Evolutionary conservation across 1,140 invertebrate genomes (phyloP).

Genomic region (Drosophila bifasciata): DNA sequence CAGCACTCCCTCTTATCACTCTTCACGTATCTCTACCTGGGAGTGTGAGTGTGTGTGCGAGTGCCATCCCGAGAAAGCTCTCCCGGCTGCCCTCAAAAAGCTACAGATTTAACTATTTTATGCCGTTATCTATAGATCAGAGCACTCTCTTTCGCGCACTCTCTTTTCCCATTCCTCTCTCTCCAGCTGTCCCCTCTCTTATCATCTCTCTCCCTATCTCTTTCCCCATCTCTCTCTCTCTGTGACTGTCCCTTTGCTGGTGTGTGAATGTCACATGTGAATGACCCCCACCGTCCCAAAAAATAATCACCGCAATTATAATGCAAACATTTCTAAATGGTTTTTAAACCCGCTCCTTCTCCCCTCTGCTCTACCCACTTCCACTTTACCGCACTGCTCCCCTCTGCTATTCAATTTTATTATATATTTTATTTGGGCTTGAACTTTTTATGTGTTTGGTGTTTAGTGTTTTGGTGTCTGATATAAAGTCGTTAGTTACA

Average conservation of each 20-base stretch:
- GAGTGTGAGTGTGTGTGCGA: not conserved
- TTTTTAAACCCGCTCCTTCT: constrained; percentile 35
- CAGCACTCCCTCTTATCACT: constrained; percentile 64
- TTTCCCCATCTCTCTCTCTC: constrained; percentile 22
- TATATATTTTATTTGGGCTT: too few relatives aligned
- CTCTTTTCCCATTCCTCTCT: constrained; percentile 25
- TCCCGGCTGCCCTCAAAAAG: constrained; percentile 9
- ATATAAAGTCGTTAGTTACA: too few relatives aligned
- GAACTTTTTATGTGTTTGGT: too few relatives aligned
- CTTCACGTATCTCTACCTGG: constrained; percentile 30
- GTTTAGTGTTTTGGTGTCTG: too few relatives aligned
- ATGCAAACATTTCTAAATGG: constrained; percentile 71
- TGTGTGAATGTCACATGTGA: constrained; percentile 70
- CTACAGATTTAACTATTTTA: constrained; percentile 70
- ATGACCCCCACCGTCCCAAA: constrained; percentile 63
- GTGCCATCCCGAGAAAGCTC: constrained; percentile 31
- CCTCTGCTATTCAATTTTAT: too few relatives aligned
- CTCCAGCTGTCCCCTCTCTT: too few relatives aligned
- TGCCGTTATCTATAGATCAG: constrained; percentile 64
- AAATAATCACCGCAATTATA: constrained; percentile 77
- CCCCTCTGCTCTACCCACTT: constrained; percentile 3
- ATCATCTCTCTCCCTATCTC: constrained; percentile 2
- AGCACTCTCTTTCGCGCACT: constrained; percentile 18
- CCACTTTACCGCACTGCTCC: too few relatives aligned
- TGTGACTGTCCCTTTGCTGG: constrained; percentile 33